Evolutionary conservation across 2,113 vertebrate species (phyloP).

Genomic region (Seriola aureovittata): DNA sequence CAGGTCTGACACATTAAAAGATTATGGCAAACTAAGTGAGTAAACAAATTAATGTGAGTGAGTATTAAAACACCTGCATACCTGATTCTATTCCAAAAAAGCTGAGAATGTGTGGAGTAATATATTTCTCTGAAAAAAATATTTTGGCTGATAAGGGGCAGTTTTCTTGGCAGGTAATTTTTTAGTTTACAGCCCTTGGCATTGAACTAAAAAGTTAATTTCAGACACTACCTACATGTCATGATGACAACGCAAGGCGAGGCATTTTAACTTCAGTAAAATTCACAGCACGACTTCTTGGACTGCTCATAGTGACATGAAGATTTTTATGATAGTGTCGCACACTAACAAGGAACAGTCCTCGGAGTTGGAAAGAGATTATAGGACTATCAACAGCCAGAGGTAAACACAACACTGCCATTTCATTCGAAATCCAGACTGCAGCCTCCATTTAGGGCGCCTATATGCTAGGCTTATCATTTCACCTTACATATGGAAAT

Average conservation of each 20-base stretch:
- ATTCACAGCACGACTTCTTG: slow-evolving; percentile 45
- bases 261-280: slow-evolving; percentile 55
- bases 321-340: slow-evolving; percentile 56
- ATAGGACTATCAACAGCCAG: slow-evolving; percentile 47
- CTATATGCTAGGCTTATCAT: neutral
- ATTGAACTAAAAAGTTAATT: slow-evolving; percentile 63
- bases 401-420: slow-evolving; percentile 57
- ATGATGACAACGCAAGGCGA: slow-evolving; percentile 49
- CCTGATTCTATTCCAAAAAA: slow-evolving; percentile 7
- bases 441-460: slow-evolving; percentile 9
- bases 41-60: slow-evolving; percentile 16
- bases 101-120: slow-evolving; percentile 16
- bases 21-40: slow-evolving; percentile 11
- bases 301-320: slow-evolving; percentile 31
- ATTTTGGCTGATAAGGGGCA: slow-evolving; percentile 62
- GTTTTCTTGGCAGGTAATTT: slow-evolving; percentile 69
- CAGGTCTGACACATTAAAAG: slow-evolving; percentile 26
- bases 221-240: slow-evolving; percentile 56
- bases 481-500: slow-evolving; percentile 42
- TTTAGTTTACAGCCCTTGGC: slow-evolving; percentile 54
- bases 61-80: slow-evolving; percentile 10
- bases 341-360: slow-evolving; percentile 50
- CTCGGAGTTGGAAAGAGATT: slow-evolving; percentile 56
- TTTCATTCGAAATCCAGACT: slow-evolving; percentile 54
- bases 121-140: slow-evolving; percentile 37